Evolutionary conservation across 2,113 vertebrate genomes (phyloP), one percentile per base, ranked within the genome.

Genomic region (Protobothrops flavoviridis): DNA sequence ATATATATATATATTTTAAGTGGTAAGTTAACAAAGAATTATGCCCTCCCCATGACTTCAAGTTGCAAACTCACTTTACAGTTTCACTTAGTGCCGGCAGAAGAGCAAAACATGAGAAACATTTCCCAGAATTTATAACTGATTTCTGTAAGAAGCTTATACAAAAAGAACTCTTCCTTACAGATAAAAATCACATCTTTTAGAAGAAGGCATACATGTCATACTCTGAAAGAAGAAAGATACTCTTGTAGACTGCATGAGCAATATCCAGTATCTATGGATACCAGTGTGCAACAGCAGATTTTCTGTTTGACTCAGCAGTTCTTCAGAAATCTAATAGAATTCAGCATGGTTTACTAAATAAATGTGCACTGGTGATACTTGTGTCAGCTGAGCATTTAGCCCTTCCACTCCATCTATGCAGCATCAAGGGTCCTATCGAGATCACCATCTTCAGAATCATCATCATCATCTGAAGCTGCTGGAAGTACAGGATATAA

Each of bases 391-490:
- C 96, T 97, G 95, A 97, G 95, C 96, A 96, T 94, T 95, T 92
- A 97, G 96, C 95, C 93, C 94, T 95, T 97, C 95, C 55, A 5
- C 93, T 93, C 88, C 95, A 89, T 96, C 52, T 96, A 97, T 64
- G 95, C 96, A 96, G 96, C 93, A 94, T 98, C 98, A 13, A 97
- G 97, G n/a, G 98, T 97, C 94, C 98, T 97, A 95, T 53, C 97
- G 95, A 95, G 94, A 92, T 99, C 98, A 95, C 94, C 95, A 89
- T 97, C 97, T 95, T 99, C 98, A 13, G 98, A 98, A 94, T 99
- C 92, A 6, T 87, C 99, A 57, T 98, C 98, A 61, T 98, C 98
- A 56, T 98, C 98, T 81, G 98, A 98, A 97, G 97, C 99, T 99
- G 98, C 94, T 96, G 96, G 97, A 95, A 95, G 45, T 97, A 39